Base-by-base conservation (phyloP, 2,888 invertebrate genomes). In the Philopedon plagiatum region DNA sequence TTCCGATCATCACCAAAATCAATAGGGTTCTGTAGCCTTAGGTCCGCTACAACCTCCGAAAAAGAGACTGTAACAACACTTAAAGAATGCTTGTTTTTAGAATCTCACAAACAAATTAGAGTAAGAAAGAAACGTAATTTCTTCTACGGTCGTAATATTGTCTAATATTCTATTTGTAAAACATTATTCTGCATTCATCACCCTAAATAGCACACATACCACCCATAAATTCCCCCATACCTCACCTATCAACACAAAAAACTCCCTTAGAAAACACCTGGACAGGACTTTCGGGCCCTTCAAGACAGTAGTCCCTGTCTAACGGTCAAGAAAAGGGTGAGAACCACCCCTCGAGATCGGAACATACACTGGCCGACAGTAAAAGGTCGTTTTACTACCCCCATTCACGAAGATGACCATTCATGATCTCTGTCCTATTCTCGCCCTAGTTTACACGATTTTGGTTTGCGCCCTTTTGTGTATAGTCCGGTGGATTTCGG, bases 381-480 rank as follows among this genome's bases (percentile, higher is more conserved):
- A 66, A 73, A 76, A 76, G 58, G 62, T 19, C 69, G 75, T 64
- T 77, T 79, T 77, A 79, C 79, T 72, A 78, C 77, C 77, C 77
- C 77, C 78, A 78, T 80, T 78, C 75, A 71, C 68, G 44, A 61
- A 67, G 64, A 63, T 75, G 77, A 75, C 78, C 80, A 79, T 78
- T 78, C 80, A 78, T 77, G 74, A 75, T 69, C 58, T 74, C 63
- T 18, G 21, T 65, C 67, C 75, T 76, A 76, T 75, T 75, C 73
- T 74, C 68, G 54, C 32, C 62, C 62, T 57, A 62, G 58, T 63
- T 58, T 51, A 57, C 60, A 64, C 49, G 15, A 23, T 37, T 46
- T 44, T 56, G 63, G 56, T 54, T 54, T 56, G 64, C 41, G 15
- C 64, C 54, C 64, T 13, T 58, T 66, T 54, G 54, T 57, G 57